A percentile compares a stretch with the other conserved stretches of the same genome.
These are phyloP conservation scores for Chromoteleia sp. DNA, from an alignment of 2,888 invertebrate species.

Conservation along the genomic window DNA sequence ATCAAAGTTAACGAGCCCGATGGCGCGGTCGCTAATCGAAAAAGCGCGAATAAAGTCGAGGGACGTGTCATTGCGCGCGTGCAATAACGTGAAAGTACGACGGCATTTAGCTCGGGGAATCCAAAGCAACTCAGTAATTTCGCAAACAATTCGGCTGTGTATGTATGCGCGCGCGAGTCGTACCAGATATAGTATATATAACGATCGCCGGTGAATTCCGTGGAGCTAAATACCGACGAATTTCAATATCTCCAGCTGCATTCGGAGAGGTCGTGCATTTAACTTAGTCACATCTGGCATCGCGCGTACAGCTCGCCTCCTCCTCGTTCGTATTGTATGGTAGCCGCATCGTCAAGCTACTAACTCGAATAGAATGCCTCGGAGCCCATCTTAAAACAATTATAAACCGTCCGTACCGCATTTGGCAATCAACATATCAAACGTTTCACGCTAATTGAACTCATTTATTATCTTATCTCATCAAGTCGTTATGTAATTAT, in stretches of 20 bases:
- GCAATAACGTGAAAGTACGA: constrained; percentile 57
- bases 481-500: constrained; percentile 57
- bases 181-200: constrained; percentile 34
- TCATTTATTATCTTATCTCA: constrained; percentile 66
- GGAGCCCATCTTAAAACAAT: constrained; percentile 66
- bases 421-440: constrained; percentile 68
- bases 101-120: constrained; percentile 51
- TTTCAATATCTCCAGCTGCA: constrained; percentile 71
- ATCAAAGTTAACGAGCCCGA: constrained; percentile 52
- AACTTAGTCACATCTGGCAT: constrained; percentile 71
- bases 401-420: constrained; percentile 58
- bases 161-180: constrained; percentile 9
- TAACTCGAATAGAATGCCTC: constrained; percentile 67
- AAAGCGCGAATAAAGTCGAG: constrained; percentile 48
- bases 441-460: constrained; percentile 64
- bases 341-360: constrained; percentile 66
- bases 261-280: constrained; percentile 61
- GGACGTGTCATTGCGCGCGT: constrained; percentile 48
- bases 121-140: constrained; percentile 60
- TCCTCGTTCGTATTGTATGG: constrained; percentile 49
- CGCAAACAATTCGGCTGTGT: constrained; percentile 55
- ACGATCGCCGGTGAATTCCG: constrained; percentile 59
- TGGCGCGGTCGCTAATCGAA: constrained; percentile 50
- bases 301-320: constrained; percentile 48
- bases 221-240: constrained; percentile 69